A percentile compares a stretch with the other conserved stretches of the same genome.
phyloP scores from a whole-genome alignment of 2,888 invertebrate species.

The Athalia rosae region DNA sequence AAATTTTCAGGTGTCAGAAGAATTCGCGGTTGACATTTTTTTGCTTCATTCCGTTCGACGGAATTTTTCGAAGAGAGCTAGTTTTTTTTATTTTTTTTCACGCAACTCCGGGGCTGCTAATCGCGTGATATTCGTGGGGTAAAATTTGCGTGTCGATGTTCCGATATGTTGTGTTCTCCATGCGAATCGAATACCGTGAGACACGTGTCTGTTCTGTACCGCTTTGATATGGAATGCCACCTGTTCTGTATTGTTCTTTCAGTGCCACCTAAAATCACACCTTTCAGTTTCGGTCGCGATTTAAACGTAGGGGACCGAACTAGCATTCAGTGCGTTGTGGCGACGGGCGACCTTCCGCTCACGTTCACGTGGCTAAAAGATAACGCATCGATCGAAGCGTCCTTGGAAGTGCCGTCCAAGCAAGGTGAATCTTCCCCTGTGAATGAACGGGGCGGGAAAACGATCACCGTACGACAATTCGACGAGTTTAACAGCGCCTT shows the following conservation, averaged over 20 bases:
- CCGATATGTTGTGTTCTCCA: no score
- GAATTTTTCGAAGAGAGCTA: no score
- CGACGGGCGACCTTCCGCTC: slow-evolving; percentile 80
- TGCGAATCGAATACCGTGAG: background rate
- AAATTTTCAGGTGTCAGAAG: no score
- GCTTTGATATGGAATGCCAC: slow-evolving; percentile 47
- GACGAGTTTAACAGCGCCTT: slow-evolving; percentile 78
- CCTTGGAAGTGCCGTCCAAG: slow-evolving; percentile 53
- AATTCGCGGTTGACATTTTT: no score
- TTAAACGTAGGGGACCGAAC: slow-evolving; percentile 78
- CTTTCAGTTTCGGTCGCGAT: slow-evolving; percentile 80
- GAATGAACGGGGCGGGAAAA: slow-evolving; percentile 56
- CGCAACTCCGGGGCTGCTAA: no score
- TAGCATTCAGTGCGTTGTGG: slow-evolving; percentile 78
- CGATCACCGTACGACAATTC: slow-evolving; percentile 77
- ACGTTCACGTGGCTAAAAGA: slow-evolving; percentile 80
- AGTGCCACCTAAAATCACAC: slow-evolving; percentile 81
- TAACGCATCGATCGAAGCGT: slow-evolving; percentile 73
- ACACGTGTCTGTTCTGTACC: slow-evolving; percentile 23
- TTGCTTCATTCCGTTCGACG: no score
- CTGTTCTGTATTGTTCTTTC: slow-evolving; percentile 64
- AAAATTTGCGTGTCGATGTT: no score
- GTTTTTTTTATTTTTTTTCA: no score
- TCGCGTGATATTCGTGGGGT: no score
- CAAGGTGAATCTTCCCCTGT: slow-evolving; percentile 48